These are phyloP conservation scores for Spodoptera frugiperda DNA, from an alignment of 1,140 invertebrate genomes.

Conservation along the genomic window DNA sequence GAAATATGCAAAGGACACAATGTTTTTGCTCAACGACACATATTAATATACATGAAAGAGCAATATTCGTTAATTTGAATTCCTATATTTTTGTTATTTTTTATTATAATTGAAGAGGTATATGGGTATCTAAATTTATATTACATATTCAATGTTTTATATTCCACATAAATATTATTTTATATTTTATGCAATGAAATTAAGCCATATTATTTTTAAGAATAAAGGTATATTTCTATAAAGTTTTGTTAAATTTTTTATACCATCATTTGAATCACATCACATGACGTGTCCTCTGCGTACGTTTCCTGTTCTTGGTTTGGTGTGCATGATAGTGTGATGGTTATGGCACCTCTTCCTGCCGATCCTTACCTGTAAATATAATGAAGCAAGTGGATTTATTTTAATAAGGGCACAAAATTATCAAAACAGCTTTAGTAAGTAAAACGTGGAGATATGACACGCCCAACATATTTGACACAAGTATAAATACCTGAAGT, in stretches of 20 bases:
- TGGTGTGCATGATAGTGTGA: constrained; percentile 23
- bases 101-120: constrained; percentile 33
- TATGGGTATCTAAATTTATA: constrained; percentile 35
- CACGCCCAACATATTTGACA: too few relatives aligned
- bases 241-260: constrained; percentile 34
- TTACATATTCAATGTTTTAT: constrained; percentile 23
- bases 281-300: background rate
- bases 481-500: too few relatives aligned
- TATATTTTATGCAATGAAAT: constrained; percentile 38
- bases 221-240: constrained; percentile 40
- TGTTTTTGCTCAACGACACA: constrained; percentile 77
- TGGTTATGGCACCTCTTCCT: constrained; percentile 28
- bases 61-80: background rate
- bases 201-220: constrained; percentile 50
- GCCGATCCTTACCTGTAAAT: constrained; percentile 24
- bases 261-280: background rate
- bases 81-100: constrained; percentile 33
- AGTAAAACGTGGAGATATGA: too few relatives aligned
- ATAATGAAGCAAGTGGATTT: background rate
- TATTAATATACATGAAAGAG: constrained; percentile 58
- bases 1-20: constrained; percentile 68
- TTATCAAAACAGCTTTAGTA: too few relatives aligned
- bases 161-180: constrained; percentile 9
- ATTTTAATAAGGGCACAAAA: background rate
- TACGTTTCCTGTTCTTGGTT: constrained; percentile 24